phyloP scores from a whole-genome alignment of 2,113 vertebrate genomes.

The Cercopithecus mona region DNA sequence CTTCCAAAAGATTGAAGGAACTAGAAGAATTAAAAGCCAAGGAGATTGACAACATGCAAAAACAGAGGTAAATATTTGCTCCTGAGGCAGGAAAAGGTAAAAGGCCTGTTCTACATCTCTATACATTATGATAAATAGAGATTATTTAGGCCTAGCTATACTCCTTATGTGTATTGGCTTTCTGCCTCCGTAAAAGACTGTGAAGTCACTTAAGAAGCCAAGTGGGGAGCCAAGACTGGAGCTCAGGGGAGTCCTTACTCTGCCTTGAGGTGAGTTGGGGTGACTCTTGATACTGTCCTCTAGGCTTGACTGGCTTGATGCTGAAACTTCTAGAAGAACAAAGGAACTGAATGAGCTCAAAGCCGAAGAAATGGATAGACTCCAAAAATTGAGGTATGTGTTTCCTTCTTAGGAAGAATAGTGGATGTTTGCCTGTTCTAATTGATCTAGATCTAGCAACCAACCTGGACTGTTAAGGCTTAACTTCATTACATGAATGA shows the following conservation, averaged over 20 bases:
- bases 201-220: not conserved
- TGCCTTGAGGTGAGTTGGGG: not conserved
- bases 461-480: not conserved
- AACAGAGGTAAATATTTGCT: constrained; percentile 61
- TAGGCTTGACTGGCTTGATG: constrained; percentile 45
- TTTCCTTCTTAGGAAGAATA: not conserved
- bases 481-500: not conserved
- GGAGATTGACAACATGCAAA: constrained; percentile 47
- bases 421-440: not conserved
- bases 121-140: not conserved
- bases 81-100: not conserved
- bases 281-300: not conserved
- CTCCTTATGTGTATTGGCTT: not conserved
- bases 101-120: not conserved
- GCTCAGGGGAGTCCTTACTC: not conserved
- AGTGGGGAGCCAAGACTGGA: not conserved
- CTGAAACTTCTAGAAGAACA: constrained; percentile 53
- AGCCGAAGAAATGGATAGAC: constrained; percentile 1
- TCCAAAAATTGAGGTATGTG: constrained; percentile 40
- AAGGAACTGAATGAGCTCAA: constrained; percentile 43
- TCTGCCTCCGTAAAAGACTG: not conserved
- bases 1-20: constrained; percentile 66
- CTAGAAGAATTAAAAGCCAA: constrained; percentile 55
- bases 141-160: not conserved
- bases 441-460: not conserved